Conservation (phyloP, 1,140 invertebrate genomes). For the Drosophila lini region DNA sequence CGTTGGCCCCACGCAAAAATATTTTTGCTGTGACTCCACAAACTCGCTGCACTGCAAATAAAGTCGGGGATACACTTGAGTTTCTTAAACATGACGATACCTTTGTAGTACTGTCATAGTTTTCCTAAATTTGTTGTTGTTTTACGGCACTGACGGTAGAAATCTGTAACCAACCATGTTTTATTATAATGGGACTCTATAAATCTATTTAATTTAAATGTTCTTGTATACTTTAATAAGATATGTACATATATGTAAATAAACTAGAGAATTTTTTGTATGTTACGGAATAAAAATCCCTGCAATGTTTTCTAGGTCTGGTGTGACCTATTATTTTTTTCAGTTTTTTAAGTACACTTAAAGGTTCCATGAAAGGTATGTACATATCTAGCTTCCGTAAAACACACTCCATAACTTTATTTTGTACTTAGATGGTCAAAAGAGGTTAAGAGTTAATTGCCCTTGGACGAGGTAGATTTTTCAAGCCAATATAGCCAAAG, state of each 20-base stretch:
- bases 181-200: neutral
- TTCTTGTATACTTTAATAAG: neutral
- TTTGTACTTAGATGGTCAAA: neutral
- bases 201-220: neutral
- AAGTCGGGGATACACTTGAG: neutral
- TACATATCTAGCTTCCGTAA: neutral
- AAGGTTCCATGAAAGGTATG: too few relatives aligned
- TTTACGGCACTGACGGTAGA: neutral
- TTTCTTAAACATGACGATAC: neutral
- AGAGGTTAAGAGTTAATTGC: neutral
- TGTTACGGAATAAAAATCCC: neutral
- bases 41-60: slow-evolving; percentile 17
- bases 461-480: neutral
- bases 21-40: slow-evolving; percentile 62
- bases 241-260: too few relatives aligned
- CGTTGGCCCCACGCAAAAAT: slow-evolving; percentile 71
- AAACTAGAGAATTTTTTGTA: neutral
- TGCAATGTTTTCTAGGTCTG: neutral
- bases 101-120: neutral
- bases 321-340: neutral
- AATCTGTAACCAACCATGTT: neutral
- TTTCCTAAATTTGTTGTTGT: neutral
- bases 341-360: neutral
- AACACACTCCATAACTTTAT: neutral
- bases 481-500: neutral